Base-by-base conservation (phyloP, 1,140 invertebrate species). In the Sminthurides bifidus region DNA sequence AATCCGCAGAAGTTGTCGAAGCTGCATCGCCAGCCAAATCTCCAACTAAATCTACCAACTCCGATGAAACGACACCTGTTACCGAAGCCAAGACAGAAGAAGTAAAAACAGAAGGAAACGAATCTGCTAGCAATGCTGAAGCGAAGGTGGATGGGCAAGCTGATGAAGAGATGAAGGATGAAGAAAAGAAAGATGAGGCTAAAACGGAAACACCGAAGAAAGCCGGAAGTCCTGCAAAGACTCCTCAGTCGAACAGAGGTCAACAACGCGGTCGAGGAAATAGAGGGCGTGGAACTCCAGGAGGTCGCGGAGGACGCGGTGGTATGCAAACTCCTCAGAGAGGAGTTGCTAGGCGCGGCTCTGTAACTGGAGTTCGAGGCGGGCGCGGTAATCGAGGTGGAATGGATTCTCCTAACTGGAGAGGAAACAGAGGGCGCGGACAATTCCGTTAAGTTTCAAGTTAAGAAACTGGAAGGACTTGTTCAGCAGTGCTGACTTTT, bases 261-360 rank as follows among this genome's bases (percentile, higher is more conserved):
- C 26, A 30, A 19, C 46, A 49, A 19, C 30, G 17, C 12, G 24
- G 30, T 6, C 29, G 54, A 21, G 35, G 23, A 8, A 46, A 48
- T 41, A 23, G 53, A 23, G 23, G 45, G 8, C 12, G 45, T 29
- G 50, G 30, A 6, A 44, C 14, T 10, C 45, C 12, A 26, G 45
- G 45, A 8, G 30, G 52, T 43, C 30, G 52, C 8, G 53, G 41
- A 48, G 53, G 37, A 21, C 50, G 50, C 40, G 31, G 31, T 23
- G n/a, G n/a, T n/a, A n/a, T n/a, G n/a, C n/a, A n/a, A n/a, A n/a
- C n/a, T n/a, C n/a, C n/a, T n/a, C n/a, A n/a, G n/a, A n/a, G n/a
- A n/a, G n/a, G n/a, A n/a, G n/a, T n/a, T n/a, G n/a, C n/a, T n/a
- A n/a, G n/a, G n/a, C n/a, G n/a, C n/a, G n/a, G n/a, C n/a, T n/a